Evolutionary conservation across 1,140 invertebrate species (phyloP), one percentile per base, ranked within the genome.

Genomic region (Bacillus rossius): DNA sequence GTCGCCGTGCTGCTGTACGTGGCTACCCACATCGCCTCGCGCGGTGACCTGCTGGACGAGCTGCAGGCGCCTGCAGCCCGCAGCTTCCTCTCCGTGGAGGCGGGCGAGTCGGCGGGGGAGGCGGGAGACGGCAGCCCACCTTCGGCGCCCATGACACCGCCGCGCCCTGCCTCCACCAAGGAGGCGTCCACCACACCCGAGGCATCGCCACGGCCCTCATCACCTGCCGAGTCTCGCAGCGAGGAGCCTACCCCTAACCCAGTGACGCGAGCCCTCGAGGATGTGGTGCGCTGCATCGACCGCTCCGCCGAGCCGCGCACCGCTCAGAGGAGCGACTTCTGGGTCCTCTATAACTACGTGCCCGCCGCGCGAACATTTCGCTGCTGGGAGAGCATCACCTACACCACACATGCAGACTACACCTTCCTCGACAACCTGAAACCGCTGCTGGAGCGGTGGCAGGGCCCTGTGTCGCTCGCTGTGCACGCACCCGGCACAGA

Each of bases 371-470:
- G 69, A 22, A 57, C 62, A 38, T 76, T 75, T 64, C 61, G 67
- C 22, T 94, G 91, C 70, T 87, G 91, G 73, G 90, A 93, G 72
- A 87, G 83, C 57, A 81, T 96, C 37, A 96, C 94, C 0, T 94
- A 94, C 67, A 94, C 92, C 0, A 96, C 93, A 8, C 93, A 96
- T 71, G 91, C 89, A 2, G 91, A 93, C 67, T 93, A 86, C 70
- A 92, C 92, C 51, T 94, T 94, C 75, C 79, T 96, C 64, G 90
- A 94, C 70, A 95, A 96, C 75, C 77, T 94, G 49, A 83, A 87
- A 68, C 89, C 90, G 34, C 75, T 96, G 63, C 74, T 93, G 61
- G 84, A 92, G 67, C 75, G 73, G 3, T 79, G 77, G 76, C 62
- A 72, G 49, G 78, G 78, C 7, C 88, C 88, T 0, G 76, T 91